Evolutionary conservation across 2,797 vertebrate species (phyloP).

Genomic region (Amazonetta brasiliensis): DNA sequence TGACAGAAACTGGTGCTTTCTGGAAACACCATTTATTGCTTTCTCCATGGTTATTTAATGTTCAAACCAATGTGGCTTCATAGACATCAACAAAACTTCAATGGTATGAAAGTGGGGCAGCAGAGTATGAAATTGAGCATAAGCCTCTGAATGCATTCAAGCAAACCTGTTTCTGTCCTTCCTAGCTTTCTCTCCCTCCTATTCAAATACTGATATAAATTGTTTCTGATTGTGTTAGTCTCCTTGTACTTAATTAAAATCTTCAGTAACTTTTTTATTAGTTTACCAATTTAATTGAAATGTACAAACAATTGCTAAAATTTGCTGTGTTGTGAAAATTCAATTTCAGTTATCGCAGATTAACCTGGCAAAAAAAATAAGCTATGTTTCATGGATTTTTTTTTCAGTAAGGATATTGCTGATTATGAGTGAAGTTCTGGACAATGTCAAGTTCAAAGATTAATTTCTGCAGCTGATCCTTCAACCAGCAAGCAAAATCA

Average conservation of each 20-base stretch:
- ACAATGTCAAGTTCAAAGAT: neutral
- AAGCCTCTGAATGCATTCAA: neutral
- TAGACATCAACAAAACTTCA: neutral
- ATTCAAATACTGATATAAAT: conserved; percentile 21
- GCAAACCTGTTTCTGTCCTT: neutral
- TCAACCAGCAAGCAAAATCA: neutral
- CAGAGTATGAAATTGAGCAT: neutral
- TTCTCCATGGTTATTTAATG: neutral
- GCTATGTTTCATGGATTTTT: neutral
- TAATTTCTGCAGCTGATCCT: neutral
- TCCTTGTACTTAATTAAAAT: neutral
- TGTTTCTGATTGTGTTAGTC: conserved; percentile 27
- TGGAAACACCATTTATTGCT: neutral
- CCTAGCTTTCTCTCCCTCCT: conserved; percentile 11
- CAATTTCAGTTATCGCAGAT: neutral
- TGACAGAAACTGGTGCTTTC: neutral
- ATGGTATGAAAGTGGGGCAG: neutral
- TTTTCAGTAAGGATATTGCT: neutral
- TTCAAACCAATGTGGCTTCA: neutral
- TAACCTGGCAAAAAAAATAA: neutral
- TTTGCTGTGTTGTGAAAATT: conserved; percentile 10
- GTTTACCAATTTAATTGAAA: conserved; percentile 28
- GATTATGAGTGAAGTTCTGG: neutral
- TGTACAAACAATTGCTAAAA: neutral
- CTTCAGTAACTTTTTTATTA: conserved; percentile 15